Base-by-base conservation (phyloP, 2,888 invertebrate species). In the Beris chalybata region DNA sequence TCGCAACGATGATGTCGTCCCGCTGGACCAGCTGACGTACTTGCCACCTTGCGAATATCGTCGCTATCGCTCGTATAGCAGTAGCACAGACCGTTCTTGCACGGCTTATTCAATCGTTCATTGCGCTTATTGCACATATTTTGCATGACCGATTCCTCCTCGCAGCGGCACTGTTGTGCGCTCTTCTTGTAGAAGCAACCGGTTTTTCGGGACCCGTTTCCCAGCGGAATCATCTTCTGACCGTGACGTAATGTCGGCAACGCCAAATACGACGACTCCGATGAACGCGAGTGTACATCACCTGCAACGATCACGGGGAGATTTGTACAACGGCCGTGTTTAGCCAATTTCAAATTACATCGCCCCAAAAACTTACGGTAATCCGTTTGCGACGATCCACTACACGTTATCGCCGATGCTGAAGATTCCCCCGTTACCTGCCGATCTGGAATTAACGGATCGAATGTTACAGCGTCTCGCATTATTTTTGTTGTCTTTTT, bases 61-160 rank as follows among this genome's bases (percentile, higher is more conserved):
- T 79, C 80, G 61, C 80, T 80, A 71, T 80, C 79, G 68, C 80
- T 80, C 29, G 79, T 78, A 70, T 79, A 80, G 67, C 81, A 80
- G 64, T 80, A 80, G 57, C 81, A 80, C 66, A 79, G 78, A 11
- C 81, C 80, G 68, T 78, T 75, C 67, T 76, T 73, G 67, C 81
- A 80, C 1, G 79, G 81, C 50, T 80, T 80, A 12, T 59, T 65
- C 30, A 71, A 61, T 56, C 67, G 68, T 65, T 71, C 71, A 50
- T 67, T 64, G 59, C 67, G 66, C 48, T 65, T 67, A 54, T 71
- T 71, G 29, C 58, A 59, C 64, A 70, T 65, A 69, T 71, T 71
- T 58, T 71, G 68, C 64, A 69, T 47, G 11, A 50, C 47, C 15
- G 48, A 31, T 13, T 61, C 52, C n/a, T 54, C 54, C 11, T 54